Evolutionary conservation across 2,797 vertebrate genomes (phyloP), one percentile per base, ranked within the genome.

Genomic region (Pygocentrus nattereri): DNA sequence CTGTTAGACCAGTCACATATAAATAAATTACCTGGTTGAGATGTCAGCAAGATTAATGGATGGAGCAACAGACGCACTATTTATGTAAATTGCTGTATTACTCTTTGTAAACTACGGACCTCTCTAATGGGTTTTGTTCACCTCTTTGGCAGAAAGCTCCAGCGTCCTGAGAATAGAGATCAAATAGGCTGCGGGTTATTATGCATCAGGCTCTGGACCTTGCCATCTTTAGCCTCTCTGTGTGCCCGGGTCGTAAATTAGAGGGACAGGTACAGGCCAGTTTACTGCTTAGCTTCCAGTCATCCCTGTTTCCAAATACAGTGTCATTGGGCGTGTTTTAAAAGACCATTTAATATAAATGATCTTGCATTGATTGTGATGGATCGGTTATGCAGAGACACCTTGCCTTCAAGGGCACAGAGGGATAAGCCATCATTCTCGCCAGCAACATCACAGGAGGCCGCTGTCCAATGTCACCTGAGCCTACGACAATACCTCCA

Each of bases 341-440:
- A 87, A 85, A 84, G 84, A 83, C 89, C 91, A 90, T 94, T 94
- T 93, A 92, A 93, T 93, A 93, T 91, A 93, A 95, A 93, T 94
- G 91, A 95, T 94, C 88, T 91, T 83, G 85, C 82, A 88, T 94
- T 94, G 93, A 95, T 95, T 94, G 93, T 94, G 93, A 95, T 95
- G 91, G 93, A 95, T 95, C 90, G 90, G 92, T 92, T 91, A 89
- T 88, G 90, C 78, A 90, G 90, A 93, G 92, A 94, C 92, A 93
- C 92, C 91, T 92, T 93, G 92, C 87, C 90, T 94, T 94, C 93
- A 95, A 95, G 94, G 94, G 89, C 94, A 93, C 89, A 8, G 72
- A 90, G 90, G 90, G 93, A 93, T 92, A 94, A 93, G 93, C 91
- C 93, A 93, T 94, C 92, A 94, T 93, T 94, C 92, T 93, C 75